These are phyloP conservation scores for Scolopax bukidnonensis DNA, from an alignment of 2,797 vertebrate species.

Conservation along the genomic window DNA sequence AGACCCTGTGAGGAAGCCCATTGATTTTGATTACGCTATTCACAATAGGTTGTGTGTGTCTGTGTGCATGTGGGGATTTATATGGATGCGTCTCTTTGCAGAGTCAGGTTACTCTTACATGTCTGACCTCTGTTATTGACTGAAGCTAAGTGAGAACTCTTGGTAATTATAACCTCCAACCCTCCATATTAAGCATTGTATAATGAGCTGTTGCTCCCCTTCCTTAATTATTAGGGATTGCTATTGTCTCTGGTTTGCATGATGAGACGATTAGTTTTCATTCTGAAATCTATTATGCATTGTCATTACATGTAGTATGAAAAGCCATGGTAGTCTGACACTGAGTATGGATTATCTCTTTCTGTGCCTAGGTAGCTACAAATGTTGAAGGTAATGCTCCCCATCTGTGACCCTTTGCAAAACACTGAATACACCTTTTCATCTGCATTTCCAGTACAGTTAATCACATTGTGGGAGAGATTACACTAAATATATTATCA, in stretches of 20 bases:
- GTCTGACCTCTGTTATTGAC: not conserved
- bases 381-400: slow-evolving; percentile 56
- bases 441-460: slow-evolving; percentile 54
- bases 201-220: not conserved
- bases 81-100: fast-evolving
- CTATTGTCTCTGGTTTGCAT: not conserved
- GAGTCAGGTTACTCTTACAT: not conserved
- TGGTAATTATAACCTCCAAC: not conserved
- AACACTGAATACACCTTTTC: slow-evolving; percentile 67
- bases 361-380: slow-evolving; percentile 54
- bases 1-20: not conserved
- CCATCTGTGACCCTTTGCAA: slow-evolving; percentile 69
- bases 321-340: not conserved
- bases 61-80: not conserved
- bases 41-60: not conserved
- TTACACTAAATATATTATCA: slow-evolving; percentile 63
- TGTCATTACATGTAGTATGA: slow-evolving; percentile 26
- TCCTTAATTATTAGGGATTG: not conserved
- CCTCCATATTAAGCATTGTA: not conserved
- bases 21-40: not conserved
- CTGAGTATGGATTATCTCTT: slow-evolving; percentile 67
- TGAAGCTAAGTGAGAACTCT: not conserved
- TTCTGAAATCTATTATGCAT: slow-evolving; percentile 50
- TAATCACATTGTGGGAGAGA: slow-evolving; percentile 65
- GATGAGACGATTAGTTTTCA: slow-evolving; percentile 40